Base-by-base conservation (phyloP, 2,888 invertebrate genomes). In the Sinotaia quadrata region DNA sequence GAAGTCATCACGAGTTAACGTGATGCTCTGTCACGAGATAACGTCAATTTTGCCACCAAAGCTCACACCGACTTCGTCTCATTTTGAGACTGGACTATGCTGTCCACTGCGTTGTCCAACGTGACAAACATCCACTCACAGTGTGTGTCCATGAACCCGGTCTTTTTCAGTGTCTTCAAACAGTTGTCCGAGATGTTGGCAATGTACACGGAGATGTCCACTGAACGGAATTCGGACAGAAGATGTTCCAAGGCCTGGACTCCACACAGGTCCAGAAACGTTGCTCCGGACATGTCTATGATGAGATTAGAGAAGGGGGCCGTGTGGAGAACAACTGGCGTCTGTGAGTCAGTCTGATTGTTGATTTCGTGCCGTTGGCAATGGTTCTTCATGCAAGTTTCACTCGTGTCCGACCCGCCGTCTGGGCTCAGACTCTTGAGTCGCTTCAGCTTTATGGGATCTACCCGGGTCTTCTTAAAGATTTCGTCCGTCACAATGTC, bases 401-500 rank as follows among this genome's bases (percentile, higher is more conserved):
- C 29, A 2, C 7, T 7, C 27, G 2, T 18, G 18, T 7, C 54
- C 7, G 24, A 18, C 2, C 15, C 24, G 15, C 24, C 47, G 12
- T 61, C 47, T n/a, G 18, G 2, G 1, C 8, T 18, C 10, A 47
- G 4, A 21, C 1, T 44, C 7, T 31, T 34, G 27, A 57, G 41
- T 58, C 67, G 70, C 33, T 74, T 72, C 36, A 67, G 44, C 36
- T 69, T 68, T 1, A 72, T 36, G 2, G 82, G 79, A 60, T 83
- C 75, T n/a, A 81, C 57, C 7, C 72, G 73, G 7, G 75, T 74
- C 56, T 77, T 78, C 44, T 78, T 78, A 66, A 82, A 79, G 12
- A 88, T 72, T 34, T 74, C 74, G 27, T 79, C 74, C 15, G 81
- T 75, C 69, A 89, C 88, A 56, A 81, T 75, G 47, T 89, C 88